Percentiles rank a stretch among this genome's conserved stretches.
These are phyloP conservation scores for Acronicta aceris DNA, from an alignment of 2,888 invertebrate genomes.

Conservation along the genomic window DNA sequence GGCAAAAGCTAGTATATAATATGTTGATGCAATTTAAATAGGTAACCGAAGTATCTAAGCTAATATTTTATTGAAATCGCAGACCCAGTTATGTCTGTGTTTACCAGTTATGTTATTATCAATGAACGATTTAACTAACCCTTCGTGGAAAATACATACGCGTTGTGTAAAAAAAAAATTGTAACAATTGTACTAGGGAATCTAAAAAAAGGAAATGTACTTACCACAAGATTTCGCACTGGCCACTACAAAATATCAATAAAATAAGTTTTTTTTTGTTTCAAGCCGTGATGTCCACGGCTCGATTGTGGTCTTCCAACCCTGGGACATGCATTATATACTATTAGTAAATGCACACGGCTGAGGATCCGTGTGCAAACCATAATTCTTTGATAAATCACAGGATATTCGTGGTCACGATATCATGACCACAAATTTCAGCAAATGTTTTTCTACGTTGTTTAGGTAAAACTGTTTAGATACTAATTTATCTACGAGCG, in stretches of 20 bases:
- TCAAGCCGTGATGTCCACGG: constrained; percentile 71
- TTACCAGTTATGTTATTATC: too few species aligned
- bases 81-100: too few species aligned
- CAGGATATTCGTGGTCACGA: constrained; percentile 39
- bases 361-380: constrained; percentile 57
- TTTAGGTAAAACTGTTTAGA: neutral
- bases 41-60: too few species aligned
- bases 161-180: too few species aligned
- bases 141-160: too few species aligned
- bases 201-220: constrained; percentile 5
- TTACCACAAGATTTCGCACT: constrained; percentile 44
- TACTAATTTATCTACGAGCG: too few species aligned
- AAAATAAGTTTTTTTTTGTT: constrained; percentile 13
- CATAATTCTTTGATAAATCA: constrained; percentile 19
- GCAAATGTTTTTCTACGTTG: neutral
- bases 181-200: neutral
- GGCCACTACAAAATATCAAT: constrained; percentile 9
- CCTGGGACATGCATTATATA: constrained; percentile 53
- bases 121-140: too few species aligned
- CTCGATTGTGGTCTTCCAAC: constrained; percentile 58
- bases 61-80: too few species aligned
- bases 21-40: too few species aligned
- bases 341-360: constrained; percentile 44
- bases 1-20: too few species aligned
- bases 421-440: constrained; percentile 33